A percentile compares a stretch with the other conserved stretches of the same genome.
phyloP scores from a whole-genome alignment of 2,888 invertebrate species.

The Thyatira batis region DNA sequence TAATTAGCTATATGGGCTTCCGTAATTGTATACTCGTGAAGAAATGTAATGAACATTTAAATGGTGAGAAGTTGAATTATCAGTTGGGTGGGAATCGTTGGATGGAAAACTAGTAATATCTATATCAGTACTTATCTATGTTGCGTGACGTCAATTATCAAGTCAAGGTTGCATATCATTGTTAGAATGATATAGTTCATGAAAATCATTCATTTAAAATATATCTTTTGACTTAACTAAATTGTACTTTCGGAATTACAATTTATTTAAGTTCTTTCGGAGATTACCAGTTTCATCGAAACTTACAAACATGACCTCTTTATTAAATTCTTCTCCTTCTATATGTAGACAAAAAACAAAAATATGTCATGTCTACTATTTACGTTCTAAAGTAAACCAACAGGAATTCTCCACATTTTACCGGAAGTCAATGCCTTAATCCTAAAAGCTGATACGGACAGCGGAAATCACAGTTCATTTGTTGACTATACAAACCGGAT shows the following conservation, averaged over 20 bases:
- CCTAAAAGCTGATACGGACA: not conserved
- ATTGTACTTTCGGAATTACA: too few relatives aligned
- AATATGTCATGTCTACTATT: too few relatives aligned
- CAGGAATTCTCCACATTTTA: not conserved
- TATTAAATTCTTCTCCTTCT: too few relatives aligned
- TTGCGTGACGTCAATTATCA: not conserved
- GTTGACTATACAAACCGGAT: not conserved
- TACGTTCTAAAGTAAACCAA: too few relatives aligned
- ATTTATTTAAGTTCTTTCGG: too few relatives aligned
- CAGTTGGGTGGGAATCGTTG: not conserved
- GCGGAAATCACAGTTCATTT: not conserved
- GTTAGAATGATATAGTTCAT: not conserved
- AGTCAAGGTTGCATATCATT: not conserved
- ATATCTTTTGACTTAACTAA: too few relatives aligned
- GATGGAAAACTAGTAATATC: not conserved
- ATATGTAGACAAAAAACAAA: too few relatives aligned
- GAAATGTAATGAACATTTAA: constrained; percentile 44
- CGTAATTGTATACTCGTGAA: constrained; percentile 40
- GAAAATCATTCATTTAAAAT: too few relatives aligned
- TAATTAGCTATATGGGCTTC: constrained; percentile 54
- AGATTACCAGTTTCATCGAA: too few relatives aligned
- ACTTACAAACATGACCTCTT: too few relatives aligned
- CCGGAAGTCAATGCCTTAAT: not conserved
- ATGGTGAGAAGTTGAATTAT: constrained; percentile 27
- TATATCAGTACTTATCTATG: not conserved